A percentile compares a stretch with the other conserved stretches of the same genome.
Conservation (phyloP, 2,888 invertebrate genomes). For the Mythimna ferrago region DNA sequence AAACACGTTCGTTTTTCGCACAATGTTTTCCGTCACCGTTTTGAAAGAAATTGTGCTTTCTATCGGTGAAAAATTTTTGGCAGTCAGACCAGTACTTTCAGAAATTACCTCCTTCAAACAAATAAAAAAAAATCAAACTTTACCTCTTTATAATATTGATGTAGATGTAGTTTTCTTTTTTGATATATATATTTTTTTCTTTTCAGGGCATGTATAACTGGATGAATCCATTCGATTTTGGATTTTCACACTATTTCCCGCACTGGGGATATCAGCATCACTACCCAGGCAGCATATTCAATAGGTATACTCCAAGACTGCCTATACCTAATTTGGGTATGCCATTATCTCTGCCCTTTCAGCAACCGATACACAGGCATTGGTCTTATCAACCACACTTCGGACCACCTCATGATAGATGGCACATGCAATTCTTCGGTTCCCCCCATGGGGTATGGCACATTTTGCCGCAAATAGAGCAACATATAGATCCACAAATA, state of each 20-base stretch:
- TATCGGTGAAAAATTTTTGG: no score
- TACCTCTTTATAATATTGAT: no score
- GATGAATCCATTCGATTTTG: constrained; percentile 6
- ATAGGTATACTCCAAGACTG: not conserved
- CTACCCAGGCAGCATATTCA: not conserved
- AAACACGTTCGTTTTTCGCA: no score
- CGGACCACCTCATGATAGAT: not conserved
- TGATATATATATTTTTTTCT: not conserved
- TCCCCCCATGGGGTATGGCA: not conserved
- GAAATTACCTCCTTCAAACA: no score
- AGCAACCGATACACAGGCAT: not conserved
- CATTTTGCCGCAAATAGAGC: not conserved
- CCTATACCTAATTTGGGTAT: not conserved
- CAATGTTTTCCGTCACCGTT: no score
- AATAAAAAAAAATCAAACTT: no score
- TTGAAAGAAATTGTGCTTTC: no score
- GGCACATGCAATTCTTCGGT: not conserved
- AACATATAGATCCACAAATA: not conserved
- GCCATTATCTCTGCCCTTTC: not conserved
- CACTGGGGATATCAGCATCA: not conserved
- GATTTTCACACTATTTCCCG: not conserved
- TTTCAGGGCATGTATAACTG: constrained; percentile 13
- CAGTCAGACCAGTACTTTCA: no score
- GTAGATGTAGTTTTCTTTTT: no score
- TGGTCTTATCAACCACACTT: not conserved